Base-by-base conservation (phyloP, 1,140 invertebrate genomes). In the Cotesia glomerata region DNA sequence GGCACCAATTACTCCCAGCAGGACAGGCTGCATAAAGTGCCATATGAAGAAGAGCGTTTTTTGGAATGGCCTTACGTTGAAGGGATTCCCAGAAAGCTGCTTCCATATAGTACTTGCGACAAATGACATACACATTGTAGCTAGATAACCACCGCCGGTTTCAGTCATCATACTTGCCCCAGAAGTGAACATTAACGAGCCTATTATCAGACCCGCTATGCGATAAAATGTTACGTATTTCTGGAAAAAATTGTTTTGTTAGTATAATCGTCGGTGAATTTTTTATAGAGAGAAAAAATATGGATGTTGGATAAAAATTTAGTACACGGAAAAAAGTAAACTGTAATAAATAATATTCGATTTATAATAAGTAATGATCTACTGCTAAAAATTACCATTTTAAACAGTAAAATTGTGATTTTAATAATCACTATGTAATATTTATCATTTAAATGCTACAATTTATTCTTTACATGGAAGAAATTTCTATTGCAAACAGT, bases 21-120 rank as follows among this genome's bases (percentile, higher is more conserved):
- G 72, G 54, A 85, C 68, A 18, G 85, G 85, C 62, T 87, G 85
- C 74, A 82, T 79, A 0, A 85, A 75, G 39, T 84, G 77, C 85
- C 85, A 86, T 16, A 85, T 73, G 4, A 81, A 59, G 16, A 77
- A 72, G 8, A 76, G 72, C 8, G 73, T 68, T 68, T 70, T 75
- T 61, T 78, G 79, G 52, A 85, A 69, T 14, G 79, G 76, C 0
- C 66, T 71, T 3, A 81, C 72, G 81, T 85, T 84, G 35, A 84
- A 76, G 34, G 81, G 82, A 1, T 74, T 73, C 32, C 51, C 65
- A 0, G 78, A 72, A 9, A 85, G 71, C 7, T 82, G 69, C 74
- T 77, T 71, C 85, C 84, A 86, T n/a, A 81, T 82, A 0, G 75
- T 78, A 5, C 81, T 79, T 5, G 83, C 78, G 26, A 85, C 75